These are phyloP conservation scores for Latrodectus geometricus DNA, from an alignment of 1,140 invertebrate genomes.

Conservation along the genomic window DNA sequence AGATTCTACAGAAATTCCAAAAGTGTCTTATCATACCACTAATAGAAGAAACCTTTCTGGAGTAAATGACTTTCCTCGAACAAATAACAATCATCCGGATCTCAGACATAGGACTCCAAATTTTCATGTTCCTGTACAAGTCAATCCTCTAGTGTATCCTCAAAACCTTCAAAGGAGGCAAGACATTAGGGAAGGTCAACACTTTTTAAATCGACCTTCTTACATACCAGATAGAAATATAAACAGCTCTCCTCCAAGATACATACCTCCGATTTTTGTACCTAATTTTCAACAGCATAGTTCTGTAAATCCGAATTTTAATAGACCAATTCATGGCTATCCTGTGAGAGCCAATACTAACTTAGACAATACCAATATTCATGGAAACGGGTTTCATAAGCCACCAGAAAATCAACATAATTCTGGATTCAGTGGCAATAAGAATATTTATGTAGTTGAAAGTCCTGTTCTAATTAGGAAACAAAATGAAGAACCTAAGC, in stretches of 20 bases:
- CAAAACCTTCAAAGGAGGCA: conserved; percentile 9
- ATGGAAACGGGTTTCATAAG: not conserved
- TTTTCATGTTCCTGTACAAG: not conserved
- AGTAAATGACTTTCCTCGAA: not conserved
- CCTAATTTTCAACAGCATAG: conserved; percentile 17
- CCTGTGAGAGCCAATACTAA: not conserved
- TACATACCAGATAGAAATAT: conserved; percentile 16
- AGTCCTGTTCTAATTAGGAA: not conserved
- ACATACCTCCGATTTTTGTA: conserved; percentile 37
- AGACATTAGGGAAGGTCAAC: not conserved
- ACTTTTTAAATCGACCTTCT: not conserved
- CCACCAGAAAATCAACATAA: not conserved
- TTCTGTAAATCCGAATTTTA: not conserved
- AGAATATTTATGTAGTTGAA: not conserved
- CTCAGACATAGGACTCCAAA: not conserved
- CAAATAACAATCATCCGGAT: not conserved
- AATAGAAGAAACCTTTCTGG: not conserved
- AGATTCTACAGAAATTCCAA: not conserved
- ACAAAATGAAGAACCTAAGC: not conserved
- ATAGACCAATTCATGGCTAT: not conserved
- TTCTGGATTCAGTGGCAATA: not conserved
- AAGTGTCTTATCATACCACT: not conserved
- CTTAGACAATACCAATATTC: not conserved
- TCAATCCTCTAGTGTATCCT: not conserved
- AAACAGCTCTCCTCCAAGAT: not conserved